Evolutionary conservation across 2,888 invertebrate genomes (phyloP), one percentile per base, ranked within the genome.

Genomic region (Troilus luridus): DNA sequence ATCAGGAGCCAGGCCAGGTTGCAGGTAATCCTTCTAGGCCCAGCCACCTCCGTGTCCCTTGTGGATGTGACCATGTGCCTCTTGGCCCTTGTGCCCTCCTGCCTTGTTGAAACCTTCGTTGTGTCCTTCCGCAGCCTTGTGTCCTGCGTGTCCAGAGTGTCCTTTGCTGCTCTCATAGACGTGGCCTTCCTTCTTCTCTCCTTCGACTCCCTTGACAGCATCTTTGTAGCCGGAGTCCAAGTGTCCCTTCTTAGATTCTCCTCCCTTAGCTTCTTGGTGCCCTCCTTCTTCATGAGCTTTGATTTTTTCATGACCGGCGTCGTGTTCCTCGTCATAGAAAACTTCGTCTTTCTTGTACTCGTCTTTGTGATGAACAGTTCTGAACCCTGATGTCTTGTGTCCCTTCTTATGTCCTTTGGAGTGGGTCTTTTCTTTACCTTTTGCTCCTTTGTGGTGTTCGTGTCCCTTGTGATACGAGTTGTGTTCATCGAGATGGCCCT

Each of bases 341-440:
- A 96, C 96, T 93, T 96, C 96, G 93, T 97, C 96, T 93, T 97
- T 97, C 94, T 97, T 96, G 95, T 95, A 97, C 94, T 97, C 97
- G 93, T 97, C 96, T 94, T 97, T 97, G 94, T 96, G 95, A 94
- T 96, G 96, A 1, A 96, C 96, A 93, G 96, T 96, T 94, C 96
- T 96, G 94, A 95, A 97, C 27, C 97, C 97, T 12, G 95, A 96
- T 54, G 96, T 95, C 90, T 96, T 96, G 92, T 96, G 96, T 0
- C 96, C 96, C 93, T 96, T 96, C 94, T 96, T 96, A 94, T 95
- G 95, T 92, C 95, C 95, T 91, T 95, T 95, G 92, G 95, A 95
- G 93, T 96, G 95, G 1, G 95, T 93, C 95, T 95, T 92, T 95
- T 95, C 88, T 0, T 94, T 95, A 10, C 96, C 96, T 92, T 95